Conservation (phyloP, 2,113 vertebrate species). For the Leucopsar rothschildi region DNA sequence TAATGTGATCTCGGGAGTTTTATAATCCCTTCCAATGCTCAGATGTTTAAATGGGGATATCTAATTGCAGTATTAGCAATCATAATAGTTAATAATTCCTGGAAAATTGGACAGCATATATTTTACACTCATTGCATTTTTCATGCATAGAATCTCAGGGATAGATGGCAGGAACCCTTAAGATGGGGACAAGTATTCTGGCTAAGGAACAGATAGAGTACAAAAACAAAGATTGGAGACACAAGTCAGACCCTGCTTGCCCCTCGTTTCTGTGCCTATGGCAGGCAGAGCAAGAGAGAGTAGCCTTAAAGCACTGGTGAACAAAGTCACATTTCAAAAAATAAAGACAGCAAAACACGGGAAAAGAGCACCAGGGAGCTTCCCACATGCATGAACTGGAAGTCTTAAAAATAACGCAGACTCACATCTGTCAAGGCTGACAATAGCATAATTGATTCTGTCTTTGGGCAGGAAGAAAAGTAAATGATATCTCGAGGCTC, state of each 20-base stretch:
- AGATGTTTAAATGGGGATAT: neutral
- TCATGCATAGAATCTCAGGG: neutral
- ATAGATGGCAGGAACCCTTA: neutral
- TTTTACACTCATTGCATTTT: neutral
- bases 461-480: neutral
- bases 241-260: rapidly evolving
- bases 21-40: neutral
- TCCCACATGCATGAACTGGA: rapidly evolving
- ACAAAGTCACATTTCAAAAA: neutral
- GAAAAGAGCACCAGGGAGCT: neutral
- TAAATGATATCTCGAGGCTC: neutral
- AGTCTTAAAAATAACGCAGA: neutral
- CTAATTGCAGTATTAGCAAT: neutral
- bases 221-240: neutral
- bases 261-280: neutral
- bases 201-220: neutral
- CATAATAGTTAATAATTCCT: neutral
- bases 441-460: neutral
- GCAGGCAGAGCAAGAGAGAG: neutral
- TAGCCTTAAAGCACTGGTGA: neutral
- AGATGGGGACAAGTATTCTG: neutral
- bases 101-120: neutral
- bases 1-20: neutral
- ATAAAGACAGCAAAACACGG: neutral
- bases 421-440: neutral